Percentiles rank a stretch among this genome's conserved stretches.
Conservation (phyloP, 2,113 vertebrate species). For the Acrocephalus kingi region DNA sequence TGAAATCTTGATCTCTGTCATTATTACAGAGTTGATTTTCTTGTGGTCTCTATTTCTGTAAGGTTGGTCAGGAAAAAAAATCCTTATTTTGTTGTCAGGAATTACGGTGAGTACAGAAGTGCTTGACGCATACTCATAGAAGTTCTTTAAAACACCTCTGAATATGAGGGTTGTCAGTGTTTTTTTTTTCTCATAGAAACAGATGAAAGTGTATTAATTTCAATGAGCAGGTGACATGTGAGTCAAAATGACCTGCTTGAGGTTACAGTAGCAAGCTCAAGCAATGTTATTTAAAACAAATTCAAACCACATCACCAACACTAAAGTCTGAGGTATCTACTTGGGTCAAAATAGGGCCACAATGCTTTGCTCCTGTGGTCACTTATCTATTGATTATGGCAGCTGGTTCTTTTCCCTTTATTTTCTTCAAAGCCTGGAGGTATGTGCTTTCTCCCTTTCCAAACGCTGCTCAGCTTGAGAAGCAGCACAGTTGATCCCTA, state of each 20-base stretch:
- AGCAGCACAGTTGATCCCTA: slow-evolving; percentile 26
- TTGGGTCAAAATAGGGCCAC: background rate
- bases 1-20: background rate
- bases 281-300: background rate
- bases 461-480: background rate
- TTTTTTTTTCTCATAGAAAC: background rate
- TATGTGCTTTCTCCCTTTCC: background rate
- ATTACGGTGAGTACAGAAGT: background rate
- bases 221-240: background rate
- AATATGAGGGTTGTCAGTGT: background rate
- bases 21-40: background rate
- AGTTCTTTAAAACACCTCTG: background rate
- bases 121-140: background rate
- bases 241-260: background rate
- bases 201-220: background rate
- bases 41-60: background rate
- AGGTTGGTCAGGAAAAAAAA: background rate
- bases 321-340: background rate
- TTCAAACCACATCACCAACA: background rate
- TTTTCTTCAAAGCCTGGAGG: background rate
- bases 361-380: background rate
- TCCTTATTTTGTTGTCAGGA: background rate
- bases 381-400: background rate
- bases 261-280: background rate
- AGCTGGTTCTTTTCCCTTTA: background rate